A percentile compares a stretch with the other conserved stretches of the same genome.
Evolutionary conservation across 2,888 invertebrate species (phyloP).

Genomic region (Boloria euphrosyne): DNA sequence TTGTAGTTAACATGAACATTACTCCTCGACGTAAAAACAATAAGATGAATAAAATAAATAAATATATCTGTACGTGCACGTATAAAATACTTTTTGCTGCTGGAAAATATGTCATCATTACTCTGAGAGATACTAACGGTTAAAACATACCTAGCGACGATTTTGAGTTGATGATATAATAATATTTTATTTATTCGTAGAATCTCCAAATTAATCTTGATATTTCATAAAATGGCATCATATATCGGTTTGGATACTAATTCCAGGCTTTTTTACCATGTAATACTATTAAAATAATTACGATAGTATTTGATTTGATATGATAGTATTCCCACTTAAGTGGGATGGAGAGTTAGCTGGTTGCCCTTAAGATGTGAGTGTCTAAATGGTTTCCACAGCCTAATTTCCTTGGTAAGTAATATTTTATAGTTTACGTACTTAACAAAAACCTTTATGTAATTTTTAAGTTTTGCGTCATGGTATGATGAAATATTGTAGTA

Average conservation of each 20-base stretch:
- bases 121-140: too few species aligned
- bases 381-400: slow-evolving; percentile 33
- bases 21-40: too few species aligned
- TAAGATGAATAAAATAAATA: too few species aligned
- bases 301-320: not conserved
- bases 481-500: not conserved
- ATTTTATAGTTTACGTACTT: not conserved
- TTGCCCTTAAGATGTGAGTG: slow-evolving; percentile 31
- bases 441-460: too few species aligned
- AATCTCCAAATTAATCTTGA: slow-evolving; percentile 53
- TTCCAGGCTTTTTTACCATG: slow-evolving; percentile 40
- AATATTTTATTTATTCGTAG: slow-evolving; percentile 41
- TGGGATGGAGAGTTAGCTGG: slow-evolving; percentile 10
- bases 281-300: slow-evolving; percentile 23
- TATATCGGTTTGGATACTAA: slow-evolving; percentile 61
- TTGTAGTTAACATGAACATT: too few species aligned
- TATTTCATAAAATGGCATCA: slow-evolving; percentile 51
- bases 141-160: too few species aligned
- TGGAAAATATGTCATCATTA: too few species aligned
- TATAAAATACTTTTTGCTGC: too few species aligned
- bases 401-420: not conserved
- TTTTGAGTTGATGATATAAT: too few species aligned
- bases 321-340: too few species aligned
- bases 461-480: too few species aligned
- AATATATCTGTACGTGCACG: too few species aligned